A percentile compares a stretch with the other conserved stretches of the same genome.
Conservation (phyloP, 2,113 vertebrate species). For the Tyrannus savana region DNA sequence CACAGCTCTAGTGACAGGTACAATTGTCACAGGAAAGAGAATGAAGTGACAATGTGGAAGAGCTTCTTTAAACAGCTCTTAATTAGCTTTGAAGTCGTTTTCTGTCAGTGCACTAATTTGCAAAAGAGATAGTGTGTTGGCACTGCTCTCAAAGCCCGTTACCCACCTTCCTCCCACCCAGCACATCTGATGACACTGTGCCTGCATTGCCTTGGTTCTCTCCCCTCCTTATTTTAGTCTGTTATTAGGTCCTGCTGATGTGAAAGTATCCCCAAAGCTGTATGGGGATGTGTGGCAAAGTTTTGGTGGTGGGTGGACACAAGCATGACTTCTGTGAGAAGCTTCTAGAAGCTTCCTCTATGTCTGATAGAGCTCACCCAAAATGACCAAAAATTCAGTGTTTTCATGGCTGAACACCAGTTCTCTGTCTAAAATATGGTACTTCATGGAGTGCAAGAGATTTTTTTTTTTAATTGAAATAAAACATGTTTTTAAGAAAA, state of each 20-base stretch:
- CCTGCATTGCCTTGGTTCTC: neutral
- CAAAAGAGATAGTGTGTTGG: neutral
- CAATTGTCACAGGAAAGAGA: slow-evolving; percentile 61
- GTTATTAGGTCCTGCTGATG: neutral
- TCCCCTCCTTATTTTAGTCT: neutral
- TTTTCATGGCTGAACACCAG: neutral
- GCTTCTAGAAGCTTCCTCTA: neutral
- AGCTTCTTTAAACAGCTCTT: slow-evolving; percentile 62
- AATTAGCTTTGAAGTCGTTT: slow-evolving; percentile 69
- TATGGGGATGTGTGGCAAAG: neutral
- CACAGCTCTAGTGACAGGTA: slow-evolving; percentile 54
- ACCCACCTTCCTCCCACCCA: neutral
- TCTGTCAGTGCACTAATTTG: slow-evolving; percentile 60
- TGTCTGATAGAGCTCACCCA: neutral
- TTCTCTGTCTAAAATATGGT: neutral
- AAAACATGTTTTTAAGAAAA: neutral
- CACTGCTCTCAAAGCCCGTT: slow-evolving; percentile 26
- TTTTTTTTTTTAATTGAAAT: neutral
- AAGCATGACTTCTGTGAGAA: neutral
- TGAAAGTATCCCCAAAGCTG: neutral
- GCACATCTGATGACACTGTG: neutral
- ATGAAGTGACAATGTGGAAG: slow-evolving; percentile 25
- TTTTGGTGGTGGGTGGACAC: neutral
- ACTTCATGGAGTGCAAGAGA: neutral
- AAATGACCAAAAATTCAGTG: neutral